Evolutionary conservation across 35 echinoderm and acorn worm genomes (phyloP).

Genomic region (Apostichopus californicus): DNA sequence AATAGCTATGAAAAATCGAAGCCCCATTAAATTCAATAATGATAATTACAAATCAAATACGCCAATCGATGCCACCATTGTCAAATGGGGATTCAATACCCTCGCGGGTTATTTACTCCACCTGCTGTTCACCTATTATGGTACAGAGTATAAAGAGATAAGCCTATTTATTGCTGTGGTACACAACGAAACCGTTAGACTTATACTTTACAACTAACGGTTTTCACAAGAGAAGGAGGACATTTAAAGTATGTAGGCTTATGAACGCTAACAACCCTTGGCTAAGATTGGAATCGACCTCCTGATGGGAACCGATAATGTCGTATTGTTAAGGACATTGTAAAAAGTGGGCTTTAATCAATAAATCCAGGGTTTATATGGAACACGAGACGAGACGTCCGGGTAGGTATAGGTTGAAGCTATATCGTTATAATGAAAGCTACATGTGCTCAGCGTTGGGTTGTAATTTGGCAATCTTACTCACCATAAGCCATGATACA

Average conservation of each 20-base stretch:
- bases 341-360: neutral
- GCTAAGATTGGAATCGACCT: neutral
- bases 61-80: conserved; percentile 8
- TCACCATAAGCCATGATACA: too few relatives aligned
- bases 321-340: neutral
- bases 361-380: neutral
- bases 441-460: too few relatives aligned
- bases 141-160: too few relatives aligned
- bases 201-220: neutral
- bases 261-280: neutral
- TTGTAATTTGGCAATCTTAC: too few relatives aligned
- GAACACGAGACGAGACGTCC: too few relatives aligned
- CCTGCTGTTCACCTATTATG: neutral
- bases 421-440: too few relatives aligned
- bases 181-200: too few relatives aligned
- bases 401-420: too few relatives aligned
- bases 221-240: neutral
- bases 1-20: neutral
- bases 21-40: neutral
- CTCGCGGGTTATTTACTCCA: neutral
- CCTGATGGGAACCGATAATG: neutral
- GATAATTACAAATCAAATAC: conserved; percentile 24
- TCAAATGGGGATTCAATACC: neutral
- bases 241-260: neutral
- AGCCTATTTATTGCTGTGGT: too few relatives aligned